Conservation (phyloP, 53 echinoderm and acorn worm species). For the Apostichopus leukothele region DNA sequence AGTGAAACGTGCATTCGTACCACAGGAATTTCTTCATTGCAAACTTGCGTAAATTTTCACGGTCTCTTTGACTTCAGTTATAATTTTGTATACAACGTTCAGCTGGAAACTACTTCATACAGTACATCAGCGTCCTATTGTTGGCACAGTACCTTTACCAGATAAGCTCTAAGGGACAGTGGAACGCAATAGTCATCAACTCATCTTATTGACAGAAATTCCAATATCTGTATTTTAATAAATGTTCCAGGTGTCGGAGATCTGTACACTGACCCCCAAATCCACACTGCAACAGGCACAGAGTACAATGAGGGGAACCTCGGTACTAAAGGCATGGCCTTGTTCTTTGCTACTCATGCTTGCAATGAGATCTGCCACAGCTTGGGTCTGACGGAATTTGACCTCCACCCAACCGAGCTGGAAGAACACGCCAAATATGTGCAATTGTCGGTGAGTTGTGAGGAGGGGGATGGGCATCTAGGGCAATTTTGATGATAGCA, state of each 20-base stretch:
- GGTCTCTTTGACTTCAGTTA: too few species aligned
- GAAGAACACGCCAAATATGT: constrained; percentile 75
- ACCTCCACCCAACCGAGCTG: constrained; percentile 73
- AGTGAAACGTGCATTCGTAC: too few species aligned
- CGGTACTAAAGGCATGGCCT: constrained; percentile 84
- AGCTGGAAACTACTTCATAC: too few species aligned
- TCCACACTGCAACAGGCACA: constrained; percentile 87
- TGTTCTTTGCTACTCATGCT: constrained; percentile 90
- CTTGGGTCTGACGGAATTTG: constrained; percentile 84
- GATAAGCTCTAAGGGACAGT: too few species aligned
- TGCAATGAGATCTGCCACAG: constrained; percentile 88
- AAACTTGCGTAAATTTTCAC: too few species aligned
- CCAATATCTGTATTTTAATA: background rate
- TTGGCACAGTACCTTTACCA: too few species aligned
- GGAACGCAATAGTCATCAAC: too few species aligned
- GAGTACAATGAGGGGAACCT: constrained; percentile 98
- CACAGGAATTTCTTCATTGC: too few species aligned
- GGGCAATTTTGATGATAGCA: background rate
- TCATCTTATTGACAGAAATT: too few species aligned
- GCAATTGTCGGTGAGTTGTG: constrained; percentile 56
- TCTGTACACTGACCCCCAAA: constrained; percentile 96
- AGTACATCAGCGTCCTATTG: too few species aligned
- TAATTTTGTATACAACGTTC: too few species aligned
- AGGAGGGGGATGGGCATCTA: background rate
- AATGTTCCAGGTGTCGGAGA: constrained; percentile 75